phyloP scores from a whole-genome alignment of 2,113 vertebrate genomes.

The Atherinomorus stipes region DNA sequence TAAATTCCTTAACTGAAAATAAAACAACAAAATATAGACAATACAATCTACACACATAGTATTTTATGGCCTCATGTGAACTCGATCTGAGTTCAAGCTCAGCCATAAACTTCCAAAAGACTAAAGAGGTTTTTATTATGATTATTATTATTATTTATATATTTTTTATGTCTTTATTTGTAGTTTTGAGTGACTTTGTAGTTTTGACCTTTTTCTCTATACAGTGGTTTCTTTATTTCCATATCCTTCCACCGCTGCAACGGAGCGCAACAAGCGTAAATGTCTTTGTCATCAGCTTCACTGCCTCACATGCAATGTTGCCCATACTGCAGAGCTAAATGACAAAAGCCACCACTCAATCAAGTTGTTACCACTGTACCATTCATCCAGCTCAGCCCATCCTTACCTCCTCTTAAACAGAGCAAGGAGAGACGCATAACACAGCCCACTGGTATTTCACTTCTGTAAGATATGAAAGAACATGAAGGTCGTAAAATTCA shows the following conservation, averaged over 20 bases:
- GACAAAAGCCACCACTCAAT: slow-evolving; percentile 12
- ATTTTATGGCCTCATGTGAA: no score
- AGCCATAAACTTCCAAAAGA: no score
- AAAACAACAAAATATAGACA: no score
- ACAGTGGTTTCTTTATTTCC: not conserved
- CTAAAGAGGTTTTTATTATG: no score
- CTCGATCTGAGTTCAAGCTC: no score
- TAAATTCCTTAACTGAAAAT: no score
- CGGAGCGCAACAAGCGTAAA: not conserved
- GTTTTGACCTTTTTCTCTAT: not conserved
- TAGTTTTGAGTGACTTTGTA: no score
- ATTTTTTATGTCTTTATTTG: no score
- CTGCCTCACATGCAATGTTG: not conserved
- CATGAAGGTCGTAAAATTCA: slow-evolving; percentile 41
- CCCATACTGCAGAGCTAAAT: not conserved
- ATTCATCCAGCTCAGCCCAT: not conserved
- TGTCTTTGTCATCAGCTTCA: not conserved
- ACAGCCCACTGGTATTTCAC: slow-evolving; percentile 42
- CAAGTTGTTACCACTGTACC: slow-evolving; percentile 5
- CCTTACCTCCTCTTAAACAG: not conserved
- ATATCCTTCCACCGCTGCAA: not conserved
- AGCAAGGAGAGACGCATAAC: slow-evolving; percentile 17
- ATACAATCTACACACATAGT: no score
- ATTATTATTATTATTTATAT: no score
- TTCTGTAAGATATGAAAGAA: slow-evolving; percentile 27